Evolutionary conservation across 2,888 invertebrate species (phyloP), one percentile per base, ranked within the genome.

Genomic region (Aphodius sticticus): DNA sequence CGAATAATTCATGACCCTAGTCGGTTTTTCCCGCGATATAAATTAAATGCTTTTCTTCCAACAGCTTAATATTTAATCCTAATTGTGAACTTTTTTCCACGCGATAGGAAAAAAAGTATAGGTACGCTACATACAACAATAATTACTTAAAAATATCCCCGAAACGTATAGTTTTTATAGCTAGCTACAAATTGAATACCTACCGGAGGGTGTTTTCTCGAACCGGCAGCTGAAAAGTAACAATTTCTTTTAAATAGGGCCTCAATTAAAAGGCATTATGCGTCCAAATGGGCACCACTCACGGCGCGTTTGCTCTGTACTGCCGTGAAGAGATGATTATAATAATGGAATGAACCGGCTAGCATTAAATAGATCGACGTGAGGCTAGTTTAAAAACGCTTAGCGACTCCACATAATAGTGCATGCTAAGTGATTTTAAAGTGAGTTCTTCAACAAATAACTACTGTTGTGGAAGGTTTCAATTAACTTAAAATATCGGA

Each of bases 331-430:
- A 80, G 80, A 80, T 82, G 80, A 83, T 83, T 81, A 83, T 82
- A 82, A 82, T 83, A 80, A 83, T 82, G 78, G 78, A 81, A 80
- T 79, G 35, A 37, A 74, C 36, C 14, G 37, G n/a, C 74, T 74
- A 74, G 74, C 12, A 82, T 82, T 81, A 81, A 82, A 83, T 77
- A 81, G 79, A 81, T 81, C 81, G 70, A 79, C 81, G 79, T 81
- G 79, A 81, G 81, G 81, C 81, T 82, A 82, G 80, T 83, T 83
- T 82, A 81, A 83, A 83, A 82, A 79, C 81, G 80, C 82, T 81
- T 82, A 82, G 80, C 38, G 77, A 35, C 53, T 53, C 53, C 53
- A 53, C 53, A 53, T 53, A 53, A 53, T 53, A 53, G 53, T 53
- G 53, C 12, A 53, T 53, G 53, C 53, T 53, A 53, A 53, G 53